phyloP scores from a whole-genome alignment of 2,888 invertebrate genomes.

The Latrodectus elegans region DNA sequence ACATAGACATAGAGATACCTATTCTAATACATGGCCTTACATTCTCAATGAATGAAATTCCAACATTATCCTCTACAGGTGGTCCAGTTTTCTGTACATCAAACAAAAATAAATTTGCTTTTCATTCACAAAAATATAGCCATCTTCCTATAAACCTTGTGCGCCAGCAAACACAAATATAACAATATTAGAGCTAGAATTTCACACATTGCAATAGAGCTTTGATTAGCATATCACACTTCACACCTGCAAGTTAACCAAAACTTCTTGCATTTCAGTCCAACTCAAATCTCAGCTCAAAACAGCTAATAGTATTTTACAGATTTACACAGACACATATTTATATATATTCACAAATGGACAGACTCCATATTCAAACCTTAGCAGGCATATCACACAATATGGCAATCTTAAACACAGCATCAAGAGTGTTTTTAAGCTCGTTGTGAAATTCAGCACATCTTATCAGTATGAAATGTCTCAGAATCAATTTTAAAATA shows the following conservation, averaged over 20 bases:
- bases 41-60: conserved; percentile 14
- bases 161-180: conserved; percentile 65
- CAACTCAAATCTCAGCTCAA: conserved; percentile 48
- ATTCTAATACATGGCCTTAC: conserved; percentile 66
- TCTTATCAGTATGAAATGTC: background rate
- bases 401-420: conserved; percentile 67
- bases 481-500: no score
- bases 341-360: conserved; percentile 60
- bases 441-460: conserved; percentile 51
- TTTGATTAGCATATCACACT: conserved; percentile 64
- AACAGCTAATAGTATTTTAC: conserved; percentile 48
- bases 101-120: conserved; percentile 69
- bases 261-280: conserved; percentile 14
- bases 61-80: conserved; percentile 66
- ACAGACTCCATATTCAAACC: conserved; percentile 59
- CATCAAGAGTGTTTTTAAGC: conserved; percentile 64
- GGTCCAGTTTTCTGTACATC: conserved; percentile 68
- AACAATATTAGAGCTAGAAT: conserved; percentile 61
- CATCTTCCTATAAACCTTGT: conserved; percentile 68
- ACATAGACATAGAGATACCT: conserved; percentile 55
- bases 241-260: conserved; percentile 54
- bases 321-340: conserved; percentile 48
- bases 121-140: conserved; percentile 68
- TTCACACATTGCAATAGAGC: conserved; percentile 53
- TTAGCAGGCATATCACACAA: conserved; percentile 67